Evolutionary conservation across 2,797 vertebrate species (phyloP).

Genomic region (Pristis pectinata): DNA sequence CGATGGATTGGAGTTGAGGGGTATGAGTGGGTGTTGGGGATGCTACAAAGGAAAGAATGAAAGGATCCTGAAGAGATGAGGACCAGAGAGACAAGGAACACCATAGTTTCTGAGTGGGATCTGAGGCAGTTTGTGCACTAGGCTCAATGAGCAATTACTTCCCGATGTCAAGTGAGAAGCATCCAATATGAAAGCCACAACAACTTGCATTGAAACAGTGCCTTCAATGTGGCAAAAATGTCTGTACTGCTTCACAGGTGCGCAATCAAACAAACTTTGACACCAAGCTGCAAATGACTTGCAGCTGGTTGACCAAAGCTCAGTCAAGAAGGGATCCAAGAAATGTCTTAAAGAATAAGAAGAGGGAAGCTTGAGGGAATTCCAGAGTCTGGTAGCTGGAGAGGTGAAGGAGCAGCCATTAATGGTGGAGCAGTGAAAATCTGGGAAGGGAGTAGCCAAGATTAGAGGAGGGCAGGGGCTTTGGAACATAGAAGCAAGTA

Average conservation of each 20-base stretch:
- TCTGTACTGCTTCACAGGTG: background rate
- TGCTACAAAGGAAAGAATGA: too few species aligned
- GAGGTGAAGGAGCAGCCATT: background rate
- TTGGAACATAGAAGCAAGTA: background rate
- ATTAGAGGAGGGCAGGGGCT: background rate
- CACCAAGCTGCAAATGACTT: background rate
- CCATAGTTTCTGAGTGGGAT: too few species aligned
- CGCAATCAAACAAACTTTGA: background rate
- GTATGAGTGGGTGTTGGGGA: too few species aligned
- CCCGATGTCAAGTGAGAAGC: background rate
- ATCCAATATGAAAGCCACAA: background rate
- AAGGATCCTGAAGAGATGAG: too few species aligned
- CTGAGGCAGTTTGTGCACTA: too few species aligned
- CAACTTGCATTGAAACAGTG: background rate
- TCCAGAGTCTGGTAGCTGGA: background rate
- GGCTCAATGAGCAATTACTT: background rate
- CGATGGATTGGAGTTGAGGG: too few species aligned
- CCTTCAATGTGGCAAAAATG: background rate
- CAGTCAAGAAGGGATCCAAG: background rate
- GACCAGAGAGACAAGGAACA: too few species aligned
- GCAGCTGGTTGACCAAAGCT: background rate
- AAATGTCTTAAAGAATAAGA: background rate
- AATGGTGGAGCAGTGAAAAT: background rate
- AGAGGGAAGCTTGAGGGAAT: background rate
- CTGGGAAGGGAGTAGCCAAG: background rate